Base-by-base conservation (phyloP, 2,113 vertebrate genomes). In the Chelonoidis abingdonii region DNA sequence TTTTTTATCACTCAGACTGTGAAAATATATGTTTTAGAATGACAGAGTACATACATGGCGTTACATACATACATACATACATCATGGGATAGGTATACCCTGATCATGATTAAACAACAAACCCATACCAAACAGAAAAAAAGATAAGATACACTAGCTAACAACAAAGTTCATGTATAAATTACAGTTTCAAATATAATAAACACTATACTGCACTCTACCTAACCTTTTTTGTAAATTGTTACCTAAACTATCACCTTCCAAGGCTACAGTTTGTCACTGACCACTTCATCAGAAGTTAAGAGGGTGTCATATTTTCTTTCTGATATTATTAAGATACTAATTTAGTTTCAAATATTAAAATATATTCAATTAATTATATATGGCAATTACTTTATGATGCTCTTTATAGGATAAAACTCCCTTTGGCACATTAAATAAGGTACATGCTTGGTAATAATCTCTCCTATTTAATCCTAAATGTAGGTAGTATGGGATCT, bases 281-380 rank as follows among this genome's bases (percentile, higher is more conserved):
- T 41, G 53, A 35, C 1, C 21, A 56, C 57, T 75, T 49, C 12
- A 22, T 2, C 52, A 53, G n/a, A 91, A 80, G 52, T 10, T 25
- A 27, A 76, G 75, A 50, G n/a, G 24, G 41, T 31, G 24, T 41
- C 3, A 1, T 1, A 1, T 35, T 5, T 44, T n/a, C 50, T 2
- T 47, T 87, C 8, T 38, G 6, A 56, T 4, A 80, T 82, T 25
- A 27, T 27, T 41, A 47, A 4, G 0, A 1, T 0, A 50, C 35
- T 17, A 5, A 62, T 62, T 19, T 2, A 22, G 52, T 76, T 75
- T 76, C 80, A 47, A 52, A 41, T 29, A 25, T n/a, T 17, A 7
- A 27, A 47, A 8, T 0, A 1, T 0, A 10, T 0, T 1, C 1
- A 7, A 41, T 49, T 19, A 69, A 14, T 0, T 2, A n/a, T 6